Evolutionary conservation across 1,140 invertebrate species (phyloP), one percentile per base, ranked within the genome.

Genomic region (Dendroctonus ponderosae): DNA sequence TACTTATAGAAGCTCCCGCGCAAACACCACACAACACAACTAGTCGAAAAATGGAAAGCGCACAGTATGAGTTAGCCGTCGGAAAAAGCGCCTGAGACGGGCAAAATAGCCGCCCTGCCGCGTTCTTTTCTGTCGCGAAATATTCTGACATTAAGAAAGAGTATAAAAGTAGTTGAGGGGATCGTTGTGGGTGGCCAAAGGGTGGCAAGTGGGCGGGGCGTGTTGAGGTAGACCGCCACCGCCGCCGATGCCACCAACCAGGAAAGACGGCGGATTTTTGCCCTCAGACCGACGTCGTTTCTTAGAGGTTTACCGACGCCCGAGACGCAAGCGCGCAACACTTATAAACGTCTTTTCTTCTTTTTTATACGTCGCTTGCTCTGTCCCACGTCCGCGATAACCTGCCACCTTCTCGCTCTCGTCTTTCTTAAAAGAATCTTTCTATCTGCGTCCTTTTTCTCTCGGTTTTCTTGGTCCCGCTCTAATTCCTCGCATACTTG

Each of bases 241-340:
- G 75, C 76, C 74, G 74, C 73, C 74, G 73, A 71, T 70, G 77
- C 78, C 78, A 71, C 78, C 78, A 79, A 79, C 78, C 78, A 79
- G 78, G 78, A 79, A 79, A 79, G 78, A 79, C 78, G 78, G 74
- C 74, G 76, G 78, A 78, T 78, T 79, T 79, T 79, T 79, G 75
- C 76, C 76, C 77, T 75, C 76, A 78, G 76, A 78, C 78, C 77
- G 76, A 74, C 75, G 77, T 77, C 77, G 77, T 78, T 78, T 78
- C 78, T 77, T 78, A 77, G 78, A 79, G 78, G 78, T 79, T 78
- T 78, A 79, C 78, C 78, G 75, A 73, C 69, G 74, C 69, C 62
- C 69, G 71, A 74, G 72, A 76, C 75, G 75, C 75, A 77, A 75
- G 77, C 77, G 77, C 73, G 72, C 71, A 70, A 70, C 70, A 72